A percentile compares a stretch with the other conserved stretches of the same genome.
These are phyloP conservation scores for Pseudopipra pipra DNA, from an alignment of 2,113 vertebrate species.

Conservation along the genomic window DNA sequence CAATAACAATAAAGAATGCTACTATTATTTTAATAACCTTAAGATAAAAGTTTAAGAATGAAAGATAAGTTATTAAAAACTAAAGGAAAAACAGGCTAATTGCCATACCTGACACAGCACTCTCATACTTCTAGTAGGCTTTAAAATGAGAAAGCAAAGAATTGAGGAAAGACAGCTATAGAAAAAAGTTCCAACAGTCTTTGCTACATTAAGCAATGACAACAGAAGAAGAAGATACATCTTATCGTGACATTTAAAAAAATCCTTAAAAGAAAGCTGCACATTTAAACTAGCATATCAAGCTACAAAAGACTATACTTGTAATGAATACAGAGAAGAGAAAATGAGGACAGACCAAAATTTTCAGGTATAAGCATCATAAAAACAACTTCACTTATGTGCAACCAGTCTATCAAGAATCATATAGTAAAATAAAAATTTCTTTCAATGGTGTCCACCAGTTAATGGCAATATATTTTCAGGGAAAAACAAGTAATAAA, in stretches of 20 bases:
- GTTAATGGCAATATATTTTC: neutral
- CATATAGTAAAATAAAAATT: neutral
- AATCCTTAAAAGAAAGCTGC: neutral
- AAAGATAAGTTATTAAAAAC: conserved; percentile 40
- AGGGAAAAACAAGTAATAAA: neutral
- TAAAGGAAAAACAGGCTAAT: conserved; percentile 81
- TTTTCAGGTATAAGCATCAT: neutral
- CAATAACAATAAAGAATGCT: neutral
- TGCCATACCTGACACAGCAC: conserved; percentile 99
- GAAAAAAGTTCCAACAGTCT: conserved; percentile 71
- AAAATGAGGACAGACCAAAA: neutral
- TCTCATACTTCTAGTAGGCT: conserved; percentile 99
- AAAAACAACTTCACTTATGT: neutral
- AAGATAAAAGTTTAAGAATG: neutral
- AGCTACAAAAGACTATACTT: neutral
- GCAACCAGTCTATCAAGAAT: neutral
- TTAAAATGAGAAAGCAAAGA: conserved; percentile 92
- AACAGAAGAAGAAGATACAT: conserved; percentile 23
- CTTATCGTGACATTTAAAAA: neutral
- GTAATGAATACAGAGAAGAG: neutral
- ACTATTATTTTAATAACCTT: conserved; percentile 5
- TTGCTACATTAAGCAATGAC: conserved; percentile 28
- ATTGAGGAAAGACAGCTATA: conserved; percentile 85
- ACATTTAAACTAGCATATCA: neutral
- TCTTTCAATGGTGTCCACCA: neutral